Conservation (phyloP, 2,888 invertebrate genomes). For the Phortica magna region DNA sequence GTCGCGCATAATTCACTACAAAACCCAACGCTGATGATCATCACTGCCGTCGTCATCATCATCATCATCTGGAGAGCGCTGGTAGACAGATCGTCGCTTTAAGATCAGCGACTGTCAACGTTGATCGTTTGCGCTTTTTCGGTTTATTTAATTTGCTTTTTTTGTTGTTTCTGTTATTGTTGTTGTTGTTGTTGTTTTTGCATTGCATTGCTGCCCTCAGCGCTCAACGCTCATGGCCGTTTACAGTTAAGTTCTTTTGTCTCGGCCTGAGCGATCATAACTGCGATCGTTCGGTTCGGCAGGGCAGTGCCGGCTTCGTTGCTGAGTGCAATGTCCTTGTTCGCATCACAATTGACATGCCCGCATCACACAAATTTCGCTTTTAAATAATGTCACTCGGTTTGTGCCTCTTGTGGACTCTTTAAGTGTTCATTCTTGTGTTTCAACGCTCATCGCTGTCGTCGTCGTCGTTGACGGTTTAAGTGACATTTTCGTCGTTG, state of each 20-base stretch:
- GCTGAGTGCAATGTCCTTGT: constrained; percentile 62
- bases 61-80: constrained; percentile 47
- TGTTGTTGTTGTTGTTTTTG: background rate
- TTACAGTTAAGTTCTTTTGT: constrained; percentile 70
- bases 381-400: constrained; percentile 55
- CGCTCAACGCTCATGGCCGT: constrained; percentile 30
- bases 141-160: background rate
- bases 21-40: constrained; percentile 58
- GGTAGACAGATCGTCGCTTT: constrained; percentile 46
- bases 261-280: constrained; percentile 60
- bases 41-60: background rate
- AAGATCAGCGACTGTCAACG: constrained; percentile 29
- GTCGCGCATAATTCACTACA: constrained; percentile 74
- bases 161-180: background rate
- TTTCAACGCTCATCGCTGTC: background rate
- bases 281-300: constrained; percentile 53
- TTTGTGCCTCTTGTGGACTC: constrained; percentile 14
- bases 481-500: constrained; percentile 65
- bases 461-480: constrained; percentile 1
- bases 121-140: constrained; percentile 1
- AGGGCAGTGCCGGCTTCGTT: background rate
- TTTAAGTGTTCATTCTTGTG: constrained; percentile 17
- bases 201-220: constrained; percentile 1
- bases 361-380: constrained; percentile 46
- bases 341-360: constrained; percentile 43